phyloP scores from a whole-genome alignment of 2,113 vertebrate genomes.

The Ochotona princeps region DNA sequence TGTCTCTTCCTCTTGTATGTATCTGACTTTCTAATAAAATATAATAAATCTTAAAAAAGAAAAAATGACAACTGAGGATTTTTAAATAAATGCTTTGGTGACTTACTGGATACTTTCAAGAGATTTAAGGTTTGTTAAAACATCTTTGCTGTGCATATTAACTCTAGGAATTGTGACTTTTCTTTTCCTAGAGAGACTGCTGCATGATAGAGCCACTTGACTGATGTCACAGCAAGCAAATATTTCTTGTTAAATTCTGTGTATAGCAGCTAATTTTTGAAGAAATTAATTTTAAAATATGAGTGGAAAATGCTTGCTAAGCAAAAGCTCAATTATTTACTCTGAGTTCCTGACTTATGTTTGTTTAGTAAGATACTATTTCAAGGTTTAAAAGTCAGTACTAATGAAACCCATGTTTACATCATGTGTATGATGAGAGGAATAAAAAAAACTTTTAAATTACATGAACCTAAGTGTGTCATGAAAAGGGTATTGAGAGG shows the following conservation, averaged over 20 bases:
- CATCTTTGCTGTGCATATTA: background rate
- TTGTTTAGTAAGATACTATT: background rate
- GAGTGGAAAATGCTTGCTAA: slow-evolving; percentile 21
- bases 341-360: background rate
- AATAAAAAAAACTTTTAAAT: background rate
- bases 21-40: background rate
- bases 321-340: background rate
- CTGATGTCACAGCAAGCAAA: background rate
- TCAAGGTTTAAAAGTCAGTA: background rate
- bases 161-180: background rate
- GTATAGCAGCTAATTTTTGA: background rate
- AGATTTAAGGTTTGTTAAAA: background rate
- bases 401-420: background rate
- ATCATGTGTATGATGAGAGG: background rate
- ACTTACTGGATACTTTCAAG: background rate
- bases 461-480: background rate
- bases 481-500: background rate
- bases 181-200: background rate
- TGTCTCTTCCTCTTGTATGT: too few species aligned
- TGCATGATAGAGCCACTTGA: background rate
- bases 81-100: background rate
- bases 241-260: background rate
- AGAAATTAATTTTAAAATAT: background rate
- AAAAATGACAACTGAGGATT: background rate
- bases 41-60: background rate